Conservation (phyloP, 2,888 invertebrate genomes). For the Apotomis capreana region DNA sequence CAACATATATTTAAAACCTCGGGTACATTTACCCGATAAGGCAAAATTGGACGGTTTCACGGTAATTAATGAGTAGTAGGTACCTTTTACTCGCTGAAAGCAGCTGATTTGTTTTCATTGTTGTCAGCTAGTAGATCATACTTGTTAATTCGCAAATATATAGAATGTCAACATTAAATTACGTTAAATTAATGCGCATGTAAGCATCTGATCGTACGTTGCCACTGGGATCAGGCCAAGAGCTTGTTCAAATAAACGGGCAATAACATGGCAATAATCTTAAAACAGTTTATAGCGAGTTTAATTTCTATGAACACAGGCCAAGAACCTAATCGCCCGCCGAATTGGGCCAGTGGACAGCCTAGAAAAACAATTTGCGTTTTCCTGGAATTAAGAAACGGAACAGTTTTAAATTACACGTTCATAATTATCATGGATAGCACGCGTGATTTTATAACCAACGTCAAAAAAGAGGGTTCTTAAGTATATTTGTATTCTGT, state of each 20-base stretch:
- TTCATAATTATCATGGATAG: not conserved
- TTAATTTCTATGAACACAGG: constrained; percentile 30
- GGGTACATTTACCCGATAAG: too few relatives aligned
- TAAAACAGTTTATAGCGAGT: constrained; percentile 30
- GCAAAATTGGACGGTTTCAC: too few relatives aligned
- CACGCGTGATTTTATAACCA: not conserved
- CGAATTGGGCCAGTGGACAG: constrained; percentile 28
- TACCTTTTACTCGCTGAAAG: too few relatives aligned
- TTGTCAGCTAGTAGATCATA: too few relatives aligned
- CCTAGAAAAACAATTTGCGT: constrained; percentile 33
- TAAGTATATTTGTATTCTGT: too few relatives aligned
- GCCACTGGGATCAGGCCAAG: constrained; percentile 30
- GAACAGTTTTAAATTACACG: constrained; percentile 11
- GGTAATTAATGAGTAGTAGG: too few relatives aligned
- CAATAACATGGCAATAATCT: constrained; percentile 29
- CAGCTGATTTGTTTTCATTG: too few relatives aligned
- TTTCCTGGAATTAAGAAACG: constrained; percentile 17
- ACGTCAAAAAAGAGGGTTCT: too few relatives aligned
- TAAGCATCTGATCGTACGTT: not conserved
- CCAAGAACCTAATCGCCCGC: constrained; percentile 18
- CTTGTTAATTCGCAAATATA: too few relatives aligned
- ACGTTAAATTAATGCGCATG: too few relatives aligned
- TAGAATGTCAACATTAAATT: too few relatives aligned
- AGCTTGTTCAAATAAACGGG: constrained; percentile 33
- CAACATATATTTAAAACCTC: too few relatives aligned